Base-by-base conservation (phyloP, 2,888 invertebrate species). In the Lasioglossum villosulum region DNA sequence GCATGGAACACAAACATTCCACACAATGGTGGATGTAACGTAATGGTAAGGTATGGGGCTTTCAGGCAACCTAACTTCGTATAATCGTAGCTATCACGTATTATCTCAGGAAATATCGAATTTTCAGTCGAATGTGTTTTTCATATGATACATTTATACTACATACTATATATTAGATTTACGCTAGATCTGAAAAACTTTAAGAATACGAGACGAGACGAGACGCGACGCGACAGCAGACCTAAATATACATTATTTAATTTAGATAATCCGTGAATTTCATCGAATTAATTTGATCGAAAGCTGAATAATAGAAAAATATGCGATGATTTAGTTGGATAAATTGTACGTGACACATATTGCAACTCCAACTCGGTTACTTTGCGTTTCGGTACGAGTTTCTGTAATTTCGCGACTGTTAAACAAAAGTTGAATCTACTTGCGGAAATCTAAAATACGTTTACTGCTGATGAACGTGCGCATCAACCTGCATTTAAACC, bases 1-100 rank as follows among this genome's bases (percentile, higher is more conserved):
- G 75, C 71, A 84, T 12, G 30, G 80, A 42, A 90, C 82, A 90
- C 74, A 90, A 90, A 90, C 89, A 88, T 89, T 82, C 82, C 52
- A 82, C 23, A 83, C 78, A 83, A 88, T 82, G 83, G 73, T 74
- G 59, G 72, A 83, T 86, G 10, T 78, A n/a, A n/a, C n/a, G n/a
- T n/a, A n/a, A n/a, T n/a, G n/a, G n/a, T n/a, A 63, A 63, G 63
- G 45, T 75, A 77, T 66, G 78, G 70, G 78, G 70, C 63, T 75
- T 73, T 82, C 48, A 68, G 34, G 66, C 81, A 48, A 70, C 52
- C 76, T 75, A 81, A 66, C 48, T 86, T 68, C 10, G 42, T 59
- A n/a, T 37, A 78, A 48, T 59, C 76, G 71, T 56, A 73, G 77
- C 16, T 14, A 59, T 3, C 30, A 45, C 8, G 5, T 71, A 63